These are phyloP conservation scores for Rhea americana DNA, from an alignment of 2,113 vertebrate species.

Conservation along the genomic window DNA sequence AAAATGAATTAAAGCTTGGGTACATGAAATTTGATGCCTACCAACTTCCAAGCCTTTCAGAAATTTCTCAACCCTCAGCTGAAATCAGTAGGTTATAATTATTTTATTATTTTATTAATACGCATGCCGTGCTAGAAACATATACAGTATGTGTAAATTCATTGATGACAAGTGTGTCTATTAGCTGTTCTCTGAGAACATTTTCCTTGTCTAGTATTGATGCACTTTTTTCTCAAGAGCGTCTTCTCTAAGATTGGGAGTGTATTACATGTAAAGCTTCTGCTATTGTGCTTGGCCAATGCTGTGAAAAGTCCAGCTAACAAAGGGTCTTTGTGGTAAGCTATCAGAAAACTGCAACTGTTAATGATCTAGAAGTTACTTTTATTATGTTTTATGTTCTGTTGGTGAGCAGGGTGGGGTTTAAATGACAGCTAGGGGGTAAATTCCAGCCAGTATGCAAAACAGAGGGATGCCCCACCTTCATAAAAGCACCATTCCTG, in stretches of 20 bases:
- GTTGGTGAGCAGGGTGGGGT: not conserved
- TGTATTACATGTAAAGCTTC: not conserved
- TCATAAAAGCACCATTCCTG: not conserved
- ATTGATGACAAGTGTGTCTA: not conserved
- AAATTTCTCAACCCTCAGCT: not conserved
- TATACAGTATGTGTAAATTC: not conserved
- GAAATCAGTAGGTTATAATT: not conserved
- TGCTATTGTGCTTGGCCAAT: not conserved
- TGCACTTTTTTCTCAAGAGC: not conserved
- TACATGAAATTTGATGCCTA: not conserved
- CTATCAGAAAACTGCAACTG: not conserved
- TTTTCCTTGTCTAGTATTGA: not conserved
- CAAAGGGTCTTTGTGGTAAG: not conserved
- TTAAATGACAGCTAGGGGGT: not conserved
- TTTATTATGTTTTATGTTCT: not conserved
- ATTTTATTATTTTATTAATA: not conserved
- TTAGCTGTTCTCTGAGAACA: not conserved
- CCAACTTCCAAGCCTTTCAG: not conserved
- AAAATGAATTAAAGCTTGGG: not conserved
- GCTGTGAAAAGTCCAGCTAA: not conserved
- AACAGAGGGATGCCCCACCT: not conserved
- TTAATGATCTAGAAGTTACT: not conserved
- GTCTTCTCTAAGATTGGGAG: not conserved
- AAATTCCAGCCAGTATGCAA: not conserved
- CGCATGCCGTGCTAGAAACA: not conserved